phyloP scores from a whole-genome alignment of 2,113 vertebrate genomes.

The Melanerpes aurifrons region DNA sequence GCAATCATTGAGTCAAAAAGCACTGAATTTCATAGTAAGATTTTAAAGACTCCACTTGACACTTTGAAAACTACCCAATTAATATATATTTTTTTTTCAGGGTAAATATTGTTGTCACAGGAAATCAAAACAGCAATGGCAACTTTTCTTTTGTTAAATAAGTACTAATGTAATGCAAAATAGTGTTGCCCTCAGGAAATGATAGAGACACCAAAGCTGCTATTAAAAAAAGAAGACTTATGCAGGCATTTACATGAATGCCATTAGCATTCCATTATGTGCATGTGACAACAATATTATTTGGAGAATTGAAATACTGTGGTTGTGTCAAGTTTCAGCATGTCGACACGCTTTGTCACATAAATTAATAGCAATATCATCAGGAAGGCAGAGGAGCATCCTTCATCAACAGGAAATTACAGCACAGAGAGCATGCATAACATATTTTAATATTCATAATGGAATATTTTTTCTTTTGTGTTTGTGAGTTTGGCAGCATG shows the following conservation, averaged over 20 bases:
- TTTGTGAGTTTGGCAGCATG: not conserved
- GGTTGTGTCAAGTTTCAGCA: not conserved
- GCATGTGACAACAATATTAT: not conserved
- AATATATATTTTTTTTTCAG: not conserved
- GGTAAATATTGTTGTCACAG: not conserved
- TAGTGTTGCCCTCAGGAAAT: not conserved
- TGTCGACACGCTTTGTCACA: not conserved
- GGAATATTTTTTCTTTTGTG: not conserved
- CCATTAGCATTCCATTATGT: not conserved
- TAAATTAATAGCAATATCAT: not conserved
- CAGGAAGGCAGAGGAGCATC: not conserved
- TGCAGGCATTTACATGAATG: not conserved
- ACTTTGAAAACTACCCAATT: not conserved
- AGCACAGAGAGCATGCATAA: not conserved
- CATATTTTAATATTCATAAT: not conserved
- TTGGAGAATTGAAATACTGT: conserved; percentile 6
- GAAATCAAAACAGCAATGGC: not conserved
- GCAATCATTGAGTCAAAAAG: not conserved
- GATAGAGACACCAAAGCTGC: not conserved
- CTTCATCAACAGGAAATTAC: not conserved
- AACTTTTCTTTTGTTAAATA: not conserved
- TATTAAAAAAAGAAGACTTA: not conserved
- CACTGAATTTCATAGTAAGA: not conserved
- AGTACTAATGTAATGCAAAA: conserved; percentile 16
- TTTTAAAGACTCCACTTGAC: not conserved